Evolutionary conservation across 92 coral and sea anemone species (phyloP), one percentile per base, ranked within the genome.

Genomic region (Palythoa heliodiscus): DNA sequence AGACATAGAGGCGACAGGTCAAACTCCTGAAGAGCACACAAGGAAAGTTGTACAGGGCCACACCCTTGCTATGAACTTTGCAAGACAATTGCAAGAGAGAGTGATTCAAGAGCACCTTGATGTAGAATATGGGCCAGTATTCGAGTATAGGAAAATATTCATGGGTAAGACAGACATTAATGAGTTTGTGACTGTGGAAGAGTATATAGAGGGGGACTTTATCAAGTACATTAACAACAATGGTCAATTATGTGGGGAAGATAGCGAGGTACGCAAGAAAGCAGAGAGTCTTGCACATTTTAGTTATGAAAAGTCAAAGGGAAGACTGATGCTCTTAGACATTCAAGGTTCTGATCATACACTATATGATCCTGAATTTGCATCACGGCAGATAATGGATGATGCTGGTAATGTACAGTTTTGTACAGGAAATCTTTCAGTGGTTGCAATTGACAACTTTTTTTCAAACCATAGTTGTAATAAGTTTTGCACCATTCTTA

Each of bases 1-100:
- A 43, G 89, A 79, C 61, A 90, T 90, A 72, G 15, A 71, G 63
- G 73, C 58, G 39, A 71, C 83, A 73, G 85, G 75, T 15, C 92
- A 90, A 75, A 86, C 92, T 15, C 74, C 86, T 58, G 92, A 90
- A 86, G 85, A 86, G 72, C 92, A 90, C 43, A 90, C 92, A 47
- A 90, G 82, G 80, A 90, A 90, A 82, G 64, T 80, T 82, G 92
- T 90, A 47, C 89, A 90, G 76, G 77, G 86, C 75, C 92, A 86
- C 40, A 67, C 70, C 82, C 82, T 86, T 75, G 92, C 88, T 14
- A 81, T 64, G 77, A 86, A 82, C 84, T 86, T 90, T 74, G 81
- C 92, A 17, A 83, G 58, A 40, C 70, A 87, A 68, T 75, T 89
- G 87, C 68, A 86, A 79, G 87, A 83, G 84, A 79, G 67, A 80